Conservation (phyloP, 2,888 invertebrate species). For the Loripinus fragilis region DNA sequence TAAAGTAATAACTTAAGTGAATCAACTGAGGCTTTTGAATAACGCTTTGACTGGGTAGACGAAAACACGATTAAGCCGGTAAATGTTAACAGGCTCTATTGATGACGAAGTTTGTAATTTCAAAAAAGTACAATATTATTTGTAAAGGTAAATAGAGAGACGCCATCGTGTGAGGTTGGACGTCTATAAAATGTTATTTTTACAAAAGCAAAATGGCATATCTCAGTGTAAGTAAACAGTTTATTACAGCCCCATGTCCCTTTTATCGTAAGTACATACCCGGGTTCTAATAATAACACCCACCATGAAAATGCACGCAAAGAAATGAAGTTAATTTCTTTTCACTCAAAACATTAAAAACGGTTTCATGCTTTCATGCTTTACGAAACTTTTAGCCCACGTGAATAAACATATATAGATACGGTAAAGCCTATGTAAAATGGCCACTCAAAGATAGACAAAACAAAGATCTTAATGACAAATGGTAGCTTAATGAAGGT, state of each 20-base stretch:
- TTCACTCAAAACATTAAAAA: too few relatives aligned
- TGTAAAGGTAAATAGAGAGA: slow-evolving; percentile 6
- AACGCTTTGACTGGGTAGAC: slow-evolving; percentile 30
- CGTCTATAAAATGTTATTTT: slow-evolving; percentile 13
- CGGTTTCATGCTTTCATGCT: too few relatives aligned
- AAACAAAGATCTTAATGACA: too few relatives aligned
- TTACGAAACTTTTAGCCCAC: too few relatives aligned
- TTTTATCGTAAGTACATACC: not conserved
- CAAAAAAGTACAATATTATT: slow-evolving; percentile 13
- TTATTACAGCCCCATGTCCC: not conserved
- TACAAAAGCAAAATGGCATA: slow-evolving; percentile 1
- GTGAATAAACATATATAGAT: too few relatives aligned
- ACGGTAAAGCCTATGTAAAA: too few relatives aligned
- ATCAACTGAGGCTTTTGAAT: slow-evolving; percentile 60
- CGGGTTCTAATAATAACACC: not conserved
- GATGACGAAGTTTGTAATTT: slow-evolving; percentile 17
- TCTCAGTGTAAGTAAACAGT: slow-evolving; percentile 4
- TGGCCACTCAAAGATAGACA: too few relatives aligned
- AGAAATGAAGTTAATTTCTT: not conserved
- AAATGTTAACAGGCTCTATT: not conserved
- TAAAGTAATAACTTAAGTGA: slow-evolving; percentile 45
- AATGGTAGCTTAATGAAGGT: too few relatives aligned
- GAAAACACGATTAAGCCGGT: not conserved
- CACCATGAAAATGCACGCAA: not conserved
- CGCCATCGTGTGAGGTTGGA: slow-evolving; percentile 52